Percentiles rank a stretch among this genome's conserved stretches.
Evolutionary conservation across 2,113 vertebrate species (phyloP).

Genomic region (Sinocyclocheilus maitianheensis): DNA sequence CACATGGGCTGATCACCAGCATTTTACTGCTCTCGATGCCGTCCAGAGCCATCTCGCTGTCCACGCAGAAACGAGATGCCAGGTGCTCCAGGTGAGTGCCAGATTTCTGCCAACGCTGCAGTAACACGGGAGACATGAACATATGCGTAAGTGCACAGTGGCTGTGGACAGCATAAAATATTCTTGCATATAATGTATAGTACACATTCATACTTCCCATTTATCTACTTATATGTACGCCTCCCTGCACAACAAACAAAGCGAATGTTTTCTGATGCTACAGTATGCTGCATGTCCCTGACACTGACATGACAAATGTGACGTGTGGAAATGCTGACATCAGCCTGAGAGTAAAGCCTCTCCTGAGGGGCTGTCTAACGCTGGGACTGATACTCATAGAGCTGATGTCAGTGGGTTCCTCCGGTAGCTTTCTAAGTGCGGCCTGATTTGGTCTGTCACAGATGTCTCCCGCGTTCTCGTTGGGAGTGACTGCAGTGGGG

Average conservation of each 20-base stretch:
- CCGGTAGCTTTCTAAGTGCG: constrained; percentile 35
- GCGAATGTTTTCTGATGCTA: constrained; percentile 9
- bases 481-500: background rate
- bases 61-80: constrained; percentile 89
- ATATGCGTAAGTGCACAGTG: constrained; percentile 50
- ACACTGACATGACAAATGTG: constrained; percentile 32
- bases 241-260: constrained; percentile 43
- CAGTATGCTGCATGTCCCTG: background rate
- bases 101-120: constrained; percentile 88
- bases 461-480: constrained; percentile 59
- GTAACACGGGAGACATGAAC: constrained; percentile 13
- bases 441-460: constrained; percentile 73
- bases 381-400: constrained; percentile 34
- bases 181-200: background rate
- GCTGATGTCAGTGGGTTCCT: constrained; percentile 38
- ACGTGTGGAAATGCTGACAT: constrained; percentile 10
- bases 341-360: constrained; percentile 26
- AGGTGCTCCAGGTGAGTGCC: constrained; percentile 90
- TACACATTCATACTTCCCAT: background rate
- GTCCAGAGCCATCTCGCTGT: constrained; percentile 88
- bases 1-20: constrained; percentile 93
- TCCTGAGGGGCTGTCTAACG: constrained; percentile 38
- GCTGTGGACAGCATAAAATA: constrained; percentile 38
- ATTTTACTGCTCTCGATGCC: constrained; percentile 82
- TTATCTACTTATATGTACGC: background rate